Base-by-base conservation (phyloP, 2,113 vertebrate species). In the Ursus arctos region DNA sequence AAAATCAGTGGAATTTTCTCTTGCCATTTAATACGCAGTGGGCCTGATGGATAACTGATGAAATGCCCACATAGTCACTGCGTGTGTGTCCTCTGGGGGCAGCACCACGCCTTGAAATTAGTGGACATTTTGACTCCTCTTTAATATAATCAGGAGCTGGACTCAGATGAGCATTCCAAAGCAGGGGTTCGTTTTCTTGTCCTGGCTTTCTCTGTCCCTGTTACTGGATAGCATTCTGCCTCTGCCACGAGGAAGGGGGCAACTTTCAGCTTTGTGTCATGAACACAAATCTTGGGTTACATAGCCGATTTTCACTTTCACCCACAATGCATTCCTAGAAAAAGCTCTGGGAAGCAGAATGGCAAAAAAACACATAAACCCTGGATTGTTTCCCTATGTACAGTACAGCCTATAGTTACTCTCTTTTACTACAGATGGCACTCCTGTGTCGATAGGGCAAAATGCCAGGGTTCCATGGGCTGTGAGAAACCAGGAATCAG, bases 381-480 rank as follows among this genome's bases (percentile, higher is more conserved):
- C 49, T 80, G 28, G 55, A 88, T 65, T 94, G n/a, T 88, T 24
- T 91, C 36, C 55, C 61, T 88, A 72, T 10, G 2, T 76, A 67
- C 36, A 33, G 0, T 31, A 94, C 11, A 63, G 72, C 59, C 94
- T 96, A 22, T 1, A 72, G 89, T 88, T 65, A 87, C 55, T 95
- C 26, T 63, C 49, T 63, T 57, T 83, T 43, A 86, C 55, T 88
- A 97, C 94, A 97, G 83, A 97, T 93, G 94, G 95, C 43, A 88
- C 76, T 93, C 88, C 49, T 67, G 53, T 76, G 74, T 80, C 10
- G 28, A 84, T 0, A 89, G 26, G 79, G 84, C 80, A 95, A 92
- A 88, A 95, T 59, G 90, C 89, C 96, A 98, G 94, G 15, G 74
- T 28, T 77, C 87, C 28, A 55, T 2, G 43, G 80, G 63, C 51